Base-by-base conservation (phyloP, 2,113 vertebrate genomes). In the Tamias sibiricus region DNA sequence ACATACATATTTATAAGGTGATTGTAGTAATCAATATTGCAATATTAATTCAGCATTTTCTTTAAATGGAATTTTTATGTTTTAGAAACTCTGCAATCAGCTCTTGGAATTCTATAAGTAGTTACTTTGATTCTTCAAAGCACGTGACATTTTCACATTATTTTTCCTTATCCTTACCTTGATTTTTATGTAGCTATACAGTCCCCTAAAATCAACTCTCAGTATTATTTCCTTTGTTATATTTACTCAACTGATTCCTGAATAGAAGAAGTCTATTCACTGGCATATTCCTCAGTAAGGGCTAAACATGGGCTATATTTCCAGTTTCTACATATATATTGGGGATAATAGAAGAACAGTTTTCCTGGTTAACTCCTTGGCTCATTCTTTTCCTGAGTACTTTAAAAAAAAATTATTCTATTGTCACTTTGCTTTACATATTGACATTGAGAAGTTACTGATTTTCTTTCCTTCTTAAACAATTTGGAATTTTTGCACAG, bases 401-500 rank as follows among this genome's bases (percentile, higher is more conserved):
- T 59, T 90, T 89, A n/a, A 6, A 6, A 24, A 62, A 72, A 32
- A 68, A 26, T 83, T 75, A 1, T 8, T 93, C 32, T 42, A 8
- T 24, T 89, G 8, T 66, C 75, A 40, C 22, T 24, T 91, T 62
- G 10, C 5, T 94, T 85, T 89, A 10, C 10, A 30, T 77, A 42
- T 80, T 52, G 26, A 47, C 75, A 74, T 24, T 57, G 42, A 69
- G 11, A 32, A 85, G 35, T 22, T 52, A 76, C n/a, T 81, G 32
- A 54, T 86, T 82, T 81, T 90, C 26, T 81, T 89, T 87, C 10
- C 26, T 87, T 95, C 22, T 28, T n/a, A 87, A 84, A 81, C 32
- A 54, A 69, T 8, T 49, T 49, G 32, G 2, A 62, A 24, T 79
- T 90, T 90, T 86, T 86, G 12, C 19, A 44, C 64, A 57, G 28